Base-by-base conservation (phyloP, 1,140 invertebrate genomes). In the Platorchestia sp. region DNA sequence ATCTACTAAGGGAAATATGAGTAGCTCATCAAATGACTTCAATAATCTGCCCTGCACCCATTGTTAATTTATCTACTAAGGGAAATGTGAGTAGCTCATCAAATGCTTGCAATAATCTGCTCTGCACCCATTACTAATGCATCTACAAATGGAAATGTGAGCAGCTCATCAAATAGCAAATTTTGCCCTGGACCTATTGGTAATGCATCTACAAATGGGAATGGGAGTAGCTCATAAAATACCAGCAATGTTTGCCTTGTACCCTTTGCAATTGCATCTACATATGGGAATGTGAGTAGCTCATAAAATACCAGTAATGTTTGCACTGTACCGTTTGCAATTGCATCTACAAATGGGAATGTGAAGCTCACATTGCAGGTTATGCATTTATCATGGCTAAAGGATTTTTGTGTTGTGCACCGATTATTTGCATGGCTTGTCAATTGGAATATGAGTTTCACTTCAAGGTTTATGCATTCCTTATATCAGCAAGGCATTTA, bases 21-120 rank as follows among this genome's bases (percentile, higher is more conserved):
- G 59, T 75, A n/a, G n/a, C n/a, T n/a, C n/a, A n/a, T n/a, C n/a
- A n/a, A n/a, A n/a, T n/a, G n/a, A n/a, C n/a, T n/a, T n/a, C n/a
- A n/a, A n/a, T n/a, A n/a, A n/a, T 90, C 36, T 95, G 95, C 53
- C 95, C 95, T 45, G n/a, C 87, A 16, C 86, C 86, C 36, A 44
- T 42, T 86, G 86, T 36, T 43, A 86, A 86, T 45, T 40, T 43
- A 22, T 59, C 53, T 75, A 22, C 59, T 22, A 36, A 75, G 1
- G 59, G 59, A 75, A 75, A 75, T 75, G 59, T 75, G 59, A 75
- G 59, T 75, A 22, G 1, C 36, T 19, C 36, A 27, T 1, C 59
- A n/a, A n/a, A n/a, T n/a, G n/a, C n/a, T 75, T 40, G 36, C 45
- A 59, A 95, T n/a, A 41, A 51, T 90, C 36, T 95, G 95, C 53